Percentiles rank a stretch among this genome's conserved stretches.
Evolutionary conservation across 2,113 vertebrate genomes (phyloP).

Genomic region (Muntiacus reevesi): DNA sequence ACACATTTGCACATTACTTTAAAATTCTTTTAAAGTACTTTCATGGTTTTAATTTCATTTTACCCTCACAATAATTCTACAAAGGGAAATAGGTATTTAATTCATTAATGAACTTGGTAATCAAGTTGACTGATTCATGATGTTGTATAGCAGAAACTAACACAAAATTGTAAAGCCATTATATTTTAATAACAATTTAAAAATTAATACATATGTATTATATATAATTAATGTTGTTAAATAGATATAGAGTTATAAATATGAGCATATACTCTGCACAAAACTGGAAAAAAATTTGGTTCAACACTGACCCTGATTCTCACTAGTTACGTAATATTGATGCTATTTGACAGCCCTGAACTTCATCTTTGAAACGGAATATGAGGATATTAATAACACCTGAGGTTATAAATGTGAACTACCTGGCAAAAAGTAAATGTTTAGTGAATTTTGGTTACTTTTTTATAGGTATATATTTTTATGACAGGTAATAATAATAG

Average conservation of each 20-base stretch:
- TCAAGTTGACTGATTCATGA: neutral
- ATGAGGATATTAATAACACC: neutral
- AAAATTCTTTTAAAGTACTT: neutral
- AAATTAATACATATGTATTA: neutral
- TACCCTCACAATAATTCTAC: neutral
- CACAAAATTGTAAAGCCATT: neutral
- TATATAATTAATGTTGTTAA: neutral
- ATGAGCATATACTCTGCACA: neutral
- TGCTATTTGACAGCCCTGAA: neutral
- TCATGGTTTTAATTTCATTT: constrained; percentile 8
- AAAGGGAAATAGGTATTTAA: neutral
- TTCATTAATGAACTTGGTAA: neutral
- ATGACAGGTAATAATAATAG: constrained; percentile 19
- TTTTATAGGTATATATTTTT: constrained; percentile 11
- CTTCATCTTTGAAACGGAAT: neutral
- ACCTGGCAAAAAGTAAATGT: neutral
- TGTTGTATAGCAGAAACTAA: neutral
- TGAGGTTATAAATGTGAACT: neutral
- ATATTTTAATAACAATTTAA: neutral
- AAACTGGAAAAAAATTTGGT: neutral
- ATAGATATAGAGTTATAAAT: neutral
- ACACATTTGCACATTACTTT: neutral
- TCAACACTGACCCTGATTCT: neutral
- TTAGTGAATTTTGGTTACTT: neutral
- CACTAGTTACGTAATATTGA: neutral